These are phyloP conservation scores for Digitonthophagus gazella DNA, from an alignment of 2,888 invertebrate species.

Conservation along the genomic window DNA sequence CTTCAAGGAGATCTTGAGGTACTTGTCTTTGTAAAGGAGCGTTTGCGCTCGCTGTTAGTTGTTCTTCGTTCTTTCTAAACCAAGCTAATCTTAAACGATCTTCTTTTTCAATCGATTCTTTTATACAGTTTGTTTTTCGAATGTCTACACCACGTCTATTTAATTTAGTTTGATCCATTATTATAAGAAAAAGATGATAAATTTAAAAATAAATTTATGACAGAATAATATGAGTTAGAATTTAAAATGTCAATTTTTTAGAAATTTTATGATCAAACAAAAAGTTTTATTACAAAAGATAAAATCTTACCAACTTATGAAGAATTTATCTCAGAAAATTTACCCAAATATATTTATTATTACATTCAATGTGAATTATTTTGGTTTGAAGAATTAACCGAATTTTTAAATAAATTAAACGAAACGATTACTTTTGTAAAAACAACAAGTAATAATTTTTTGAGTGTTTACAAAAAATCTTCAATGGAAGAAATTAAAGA, in stretches of 20 bases:
- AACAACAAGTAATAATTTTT: not conserved
- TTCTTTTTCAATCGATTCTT: conserved; percentile 43
- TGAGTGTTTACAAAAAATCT: not conserved
- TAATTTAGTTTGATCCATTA: too few species aligned
- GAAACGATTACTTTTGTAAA: not conserved
- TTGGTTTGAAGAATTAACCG: conserved; percentile 36
- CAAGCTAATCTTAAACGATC: conserved; percentile 45
- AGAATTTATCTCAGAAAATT: conserved; percentile 38
- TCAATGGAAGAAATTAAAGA: not conserved
- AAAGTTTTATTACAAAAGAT: conserved; percentile 32
- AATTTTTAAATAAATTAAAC: conserved; percentile 1
- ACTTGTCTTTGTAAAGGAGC: conserved; percentile 38
- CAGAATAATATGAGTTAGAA: conserved; percentile 9
- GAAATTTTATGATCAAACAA: conserved; percentile 38
- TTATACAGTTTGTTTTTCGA: conserved; percentile 25
- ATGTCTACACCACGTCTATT: conserved; percentile 15
- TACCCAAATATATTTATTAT: conserved; percentile 38
- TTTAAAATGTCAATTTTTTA: conserved; percentile 26
- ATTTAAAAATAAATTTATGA: conserved; percentile 7
- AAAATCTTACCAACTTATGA: conserved; percentile 35
- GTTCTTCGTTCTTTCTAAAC: conserved; percentile 46
- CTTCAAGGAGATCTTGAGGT: conserved; percentile 39
- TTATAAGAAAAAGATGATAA: conserved; percentile 15
- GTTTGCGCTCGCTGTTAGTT: conserved; percentile 42
- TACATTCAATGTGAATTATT: conserved; percentile 41